phyloP scores from a whole-genome alignment of 2,888 invertebrate genomes.

The Drosophila anomalata region DNA sequence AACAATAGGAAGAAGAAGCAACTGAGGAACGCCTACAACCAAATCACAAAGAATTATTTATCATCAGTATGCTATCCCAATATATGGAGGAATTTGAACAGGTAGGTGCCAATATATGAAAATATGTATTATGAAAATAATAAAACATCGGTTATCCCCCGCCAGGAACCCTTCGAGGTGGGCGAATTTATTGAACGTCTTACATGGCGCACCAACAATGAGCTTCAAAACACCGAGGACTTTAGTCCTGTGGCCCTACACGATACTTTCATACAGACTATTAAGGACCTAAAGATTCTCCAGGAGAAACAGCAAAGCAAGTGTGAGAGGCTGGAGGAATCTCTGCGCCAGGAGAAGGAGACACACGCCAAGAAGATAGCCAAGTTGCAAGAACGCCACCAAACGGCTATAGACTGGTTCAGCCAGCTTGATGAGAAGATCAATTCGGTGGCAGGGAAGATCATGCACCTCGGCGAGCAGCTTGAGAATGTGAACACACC shows the following conservation, averaged over 20 bases:
- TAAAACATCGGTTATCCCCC: background rate
- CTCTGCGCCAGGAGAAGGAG: slow-evolving; percentile 93
- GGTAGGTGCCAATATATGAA: slow-evolving; percentile 83
- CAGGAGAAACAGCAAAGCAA: slow-evolving; percentile 94
- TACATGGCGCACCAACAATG: slow-evolving; percentile 96
- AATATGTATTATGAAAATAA: background rate
- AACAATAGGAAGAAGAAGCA: slow-evolving; percentile 11
- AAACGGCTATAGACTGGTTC: slow-evolving; percentile 94
- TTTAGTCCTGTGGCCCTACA: slow-evolving; percentile 95
- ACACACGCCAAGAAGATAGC: slow-evolving; percentile 91
- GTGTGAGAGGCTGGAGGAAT: slow-evolving; percentile 92
- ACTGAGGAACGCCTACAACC: slow-evolving; percentile 50
- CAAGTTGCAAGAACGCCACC: slow-evolving; percentile 93
- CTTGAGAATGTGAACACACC: slow-evolving; percentile 98
- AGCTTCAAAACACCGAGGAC: slow-evolving; percentile 86
- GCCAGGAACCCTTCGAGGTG: slow-evolving; percentile 97
- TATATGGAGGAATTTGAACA: slow-evolving; percentile 94
- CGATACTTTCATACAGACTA: slow-evolving; percentile 96
- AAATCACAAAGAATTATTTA: slow-evolving; percentile 24
- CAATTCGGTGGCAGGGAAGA: slow-evolving; percentile 98
- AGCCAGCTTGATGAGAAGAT: slow-evolving; percentile 97
- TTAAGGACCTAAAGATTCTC: slow-evolving; percentile 90
- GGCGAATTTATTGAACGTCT: slow-evolving; percentile 98
- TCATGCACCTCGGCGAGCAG: slow-evolving; percentile 99
- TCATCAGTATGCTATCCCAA: slow-evolving; percentile 89